Percentiles rank a stretch among this genome's conserved stretches.
Conservation (phyloP, 2,888 invertebrate species). For the Arge pagana region DNA sequence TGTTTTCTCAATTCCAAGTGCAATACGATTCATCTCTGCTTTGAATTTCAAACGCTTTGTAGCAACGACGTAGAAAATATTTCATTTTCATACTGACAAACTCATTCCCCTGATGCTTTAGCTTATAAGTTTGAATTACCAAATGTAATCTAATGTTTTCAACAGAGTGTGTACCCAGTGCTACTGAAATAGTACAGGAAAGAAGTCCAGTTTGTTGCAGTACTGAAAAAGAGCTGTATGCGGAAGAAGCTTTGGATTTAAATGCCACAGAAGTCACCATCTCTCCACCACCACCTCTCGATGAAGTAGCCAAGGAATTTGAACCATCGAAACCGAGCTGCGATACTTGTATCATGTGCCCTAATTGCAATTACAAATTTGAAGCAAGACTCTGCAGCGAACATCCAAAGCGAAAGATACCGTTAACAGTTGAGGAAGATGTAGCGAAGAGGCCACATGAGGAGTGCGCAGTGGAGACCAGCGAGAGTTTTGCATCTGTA, state of each 20-base stretch:
- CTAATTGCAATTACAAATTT: conserved; percentile 7
- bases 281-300: not conserved
- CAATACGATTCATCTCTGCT: not conserved
- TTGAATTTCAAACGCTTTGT: no score
- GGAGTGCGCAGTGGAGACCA: not conserved
- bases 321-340: not conserved
- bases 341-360: conserved; percentile 2
- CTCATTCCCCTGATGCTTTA: not conserved
- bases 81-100: no score
- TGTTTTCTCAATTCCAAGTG: not conserved
- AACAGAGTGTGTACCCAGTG: not conserved
- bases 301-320: not conserved
- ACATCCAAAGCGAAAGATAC: not conserved
- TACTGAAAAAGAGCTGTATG: not conserved
- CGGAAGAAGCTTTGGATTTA: not conserved
- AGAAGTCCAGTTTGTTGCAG: not conserved
- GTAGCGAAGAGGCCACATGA: not conserved
- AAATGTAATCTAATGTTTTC: no score
- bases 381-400: conserved; percentile 1
- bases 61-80: no score
- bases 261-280: not conserved
- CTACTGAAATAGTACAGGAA: not conserved
- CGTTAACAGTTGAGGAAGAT: conserved; percentile 1
- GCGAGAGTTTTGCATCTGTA: not conserved
- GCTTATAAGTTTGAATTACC: not conserved